phyloP scores from a whole-genome alignment of 2,113 vertebrate species.

The Leptodactylus fuscus region DNA sequence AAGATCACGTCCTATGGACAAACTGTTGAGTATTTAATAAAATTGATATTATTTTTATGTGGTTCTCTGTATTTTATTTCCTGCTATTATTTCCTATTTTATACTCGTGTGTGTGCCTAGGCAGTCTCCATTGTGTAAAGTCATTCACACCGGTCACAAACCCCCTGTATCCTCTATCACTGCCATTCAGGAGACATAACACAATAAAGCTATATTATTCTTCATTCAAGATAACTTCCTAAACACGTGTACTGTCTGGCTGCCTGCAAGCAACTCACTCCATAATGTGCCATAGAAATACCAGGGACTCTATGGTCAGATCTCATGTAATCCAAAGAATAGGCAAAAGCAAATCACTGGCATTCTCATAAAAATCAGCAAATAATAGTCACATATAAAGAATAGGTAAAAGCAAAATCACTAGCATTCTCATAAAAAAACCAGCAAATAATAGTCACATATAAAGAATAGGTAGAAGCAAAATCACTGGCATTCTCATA shows the following conservation, averaged over 20 bases:
- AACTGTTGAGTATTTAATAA: slow-evolving; percentile 87
- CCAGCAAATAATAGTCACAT: no score
- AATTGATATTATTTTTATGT: slow-evolving; percentile 85
- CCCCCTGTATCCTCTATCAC: slow-evolving; percentile 49
- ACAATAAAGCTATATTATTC: slow-evolving; percentile 44
- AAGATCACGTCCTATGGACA: slow-evolving; percentile 78
- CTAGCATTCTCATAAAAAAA: no score
- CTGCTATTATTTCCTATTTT: neutral
- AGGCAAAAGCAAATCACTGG: no score
- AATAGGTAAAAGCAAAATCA: no score
- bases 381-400: no score
- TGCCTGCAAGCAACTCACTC: neutral
- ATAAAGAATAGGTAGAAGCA: neutral
- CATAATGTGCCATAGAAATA: no score
- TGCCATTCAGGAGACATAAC: neutral
- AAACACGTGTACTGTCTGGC: slow-evolving; percentile 45
- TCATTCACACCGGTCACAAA: slow-evolving; percentile 29
- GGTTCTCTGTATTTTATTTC: slow-evolving; percentile 61
- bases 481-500: neutral
- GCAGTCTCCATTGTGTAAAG: slow-evolving; percentile 61
- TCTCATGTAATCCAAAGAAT: no score
- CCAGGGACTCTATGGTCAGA: no score
- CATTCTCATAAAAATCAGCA: no score
- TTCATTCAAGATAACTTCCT: slow-evolving; percentile 48
- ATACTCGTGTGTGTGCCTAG: slow-evolving; percentile 47